phyloP scores from a whole-genome alignment of 2,797 vertebrate genomes.

The Platalea minor region DNA sequence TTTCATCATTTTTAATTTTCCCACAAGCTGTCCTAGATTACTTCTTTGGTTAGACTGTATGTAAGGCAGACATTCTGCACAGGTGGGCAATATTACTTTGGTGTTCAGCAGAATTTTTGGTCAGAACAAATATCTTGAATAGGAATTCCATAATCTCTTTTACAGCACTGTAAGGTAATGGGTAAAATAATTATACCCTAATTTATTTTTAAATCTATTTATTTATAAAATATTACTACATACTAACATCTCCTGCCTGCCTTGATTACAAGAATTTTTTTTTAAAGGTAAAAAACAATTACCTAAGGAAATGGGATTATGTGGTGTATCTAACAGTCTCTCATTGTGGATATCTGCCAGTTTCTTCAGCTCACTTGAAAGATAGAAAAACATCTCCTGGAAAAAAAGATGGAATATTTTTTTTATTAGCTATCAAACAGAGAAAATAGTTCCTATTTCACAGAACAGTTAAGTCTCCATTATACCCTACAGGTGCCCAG shows the following conservation, averaged over 20 bases:
- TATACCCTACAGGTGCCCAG: neutral
- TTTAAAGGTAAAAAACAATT: slow-evolving; percentile 18
- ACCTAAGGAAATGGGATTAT: slow-evolving; percentile 97
- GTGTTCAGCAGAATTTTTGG: neutral
- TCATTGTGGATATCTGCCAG: slow-evolving; percentile 86
- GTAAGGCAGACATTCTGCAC: neutral
- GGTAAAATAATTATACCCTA: neutral
- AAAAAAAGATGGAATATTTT: neutral
- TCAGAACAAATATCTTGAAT: neutral
- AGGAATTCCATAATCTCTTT: neutral
- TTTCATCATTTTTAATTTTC: neutral
- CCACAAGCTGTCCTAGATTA: neutral
- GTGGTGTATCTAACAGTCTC: slow-evolving; percentile 88
- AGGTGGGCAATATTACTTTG: neutral
- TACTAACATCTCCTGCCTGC: neutral
- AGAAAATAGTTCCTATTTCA: slow-evolving; percentile 24
- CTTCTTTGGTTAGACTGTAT: neutral
- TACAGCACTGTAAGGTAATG: neutral
- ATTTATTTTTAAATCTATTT: neutral
- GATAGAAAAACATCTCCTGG: slow-evolving; percentile 91
- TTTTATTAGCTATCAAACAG: slow-evolving; percentile 23
- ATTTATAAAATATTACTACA: neutral
- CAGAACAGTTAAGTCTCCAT: neutral
- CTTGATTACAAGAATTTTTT: neutral
- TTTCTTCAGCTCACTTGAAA: slow-evolving; percentile 87